Base-by-base conservation (phyloP, 1,140 invertebrate species). In the Mycetomoellerius zeteki region DNA sequence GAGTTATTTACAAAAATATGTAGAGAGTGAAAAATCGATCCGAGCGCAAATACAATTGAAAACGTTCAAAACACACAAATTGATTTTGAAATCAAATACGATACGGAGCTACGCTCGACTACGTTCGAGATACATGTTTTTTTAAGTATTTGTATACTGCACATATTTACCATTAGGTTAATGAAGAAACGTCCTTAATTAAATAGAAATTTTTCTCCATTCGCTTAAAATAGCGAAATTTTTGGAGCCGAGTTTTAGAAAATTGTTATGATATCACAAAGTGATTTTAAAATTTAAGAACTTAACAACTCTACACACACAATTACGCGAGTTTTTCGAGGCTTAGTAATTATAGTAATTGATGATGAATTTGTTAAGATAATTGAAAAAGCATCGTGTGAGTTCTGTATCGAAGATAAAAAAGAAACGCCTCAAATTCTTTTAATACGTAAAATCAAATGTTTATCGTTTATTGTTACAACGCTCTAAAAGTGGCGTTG, bases 161-260 rank as follows among this genome's bases (percentile, higher is more conserved):
- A 43, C 16, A 16, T 60, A 54, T 47, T 37, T 58, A 47, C 21
- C 1, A 2, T 73, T 73, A 82, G n/a, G 8, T 84, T 33, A 75
- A 84, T 33, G 4, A 60, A 50, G n/a, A 24, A 33, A 75, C n/a
- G 69, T 75, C 37, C 54, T 84, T 60, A 62, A 84, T 84, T 60
- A 24, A 60, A 60, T 73, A 73, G 12, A 73, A 58, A 43, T 60
- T 14, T 60, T 60, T 82, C 14, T 82, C 10, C 37, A 47, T 24
- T 78, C 27, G n/a, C 12, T 65, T 52, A 21, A 24, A 37, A 1
- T 12, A 73, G 37, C 10, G 5, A 75, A 43, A 43, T 43, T 43
- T 43, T 43, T 43, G 8, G 37, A 75, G 16, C 7, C 8, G 37
- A 50, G 27, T n/a, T 75, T 84, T 43, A 60, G 54, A 14, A 75